phyloP scores from a whole-genome alignment of 2,113 vertebrate genomes.

The Tetrax tetrax region DNA sequence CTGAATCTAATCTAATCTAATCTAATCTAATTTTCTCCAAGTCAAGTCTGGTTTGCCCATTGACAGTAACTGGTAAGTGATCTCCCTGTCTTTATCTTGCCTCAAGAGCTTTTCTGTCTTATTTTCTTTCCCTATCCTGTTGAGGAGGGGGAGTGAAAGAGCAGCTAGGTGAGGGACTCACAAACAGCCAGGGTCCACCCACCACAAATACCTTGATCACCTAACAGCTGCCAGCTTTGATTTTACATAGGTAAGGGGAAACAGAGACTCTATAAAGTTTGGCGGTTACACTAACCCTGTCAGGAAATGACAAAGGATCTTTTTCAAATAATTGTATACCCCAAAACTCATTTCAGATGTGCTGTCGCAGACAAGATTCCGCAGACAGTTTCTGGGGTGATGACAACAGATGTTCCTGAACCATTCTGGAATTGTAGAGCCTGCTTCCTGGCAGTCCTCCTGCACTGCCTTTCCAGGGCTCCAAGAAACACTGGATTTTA shows the following conservation, averaged over 20 bases:
- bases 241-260: neutral
- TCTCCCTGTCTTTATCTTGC: neutral
- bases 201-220: neutral
- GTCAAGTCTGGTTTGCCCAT: neutral
- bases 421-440: neutral
- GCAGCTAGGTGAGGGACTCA: neutral
- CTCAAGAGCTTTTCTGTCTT: neutral
- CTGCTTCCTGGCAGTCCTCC: neutral
- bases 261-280: neutral
- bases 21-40: neutral
- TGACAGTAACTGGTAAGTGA: neutral
- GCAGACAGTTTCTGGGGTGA: neutral
- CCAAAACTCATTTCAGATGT: neutral
- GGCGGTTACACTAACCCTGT: neutral
- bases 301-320: neutral
- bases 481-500: neutral
- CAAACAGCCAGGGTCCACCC: neutral
- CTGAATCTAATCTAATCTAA: too few species aligned
- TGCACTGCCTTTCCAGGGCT: neutral
- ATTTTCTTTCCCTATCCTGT: neutral
- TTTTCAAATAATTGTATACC: neutral
- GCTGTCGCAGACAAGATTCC: neutral
- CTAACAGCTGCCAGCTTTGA: neutral
- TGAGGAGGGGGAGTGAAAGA: neutral
- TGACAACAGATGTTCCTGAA: neutral